These are phyloP conservation scores for Polymixis lichenea DNA, from an alignment of 2,888 invertebrate genomes.

Conservation along the genomic window DNA sequence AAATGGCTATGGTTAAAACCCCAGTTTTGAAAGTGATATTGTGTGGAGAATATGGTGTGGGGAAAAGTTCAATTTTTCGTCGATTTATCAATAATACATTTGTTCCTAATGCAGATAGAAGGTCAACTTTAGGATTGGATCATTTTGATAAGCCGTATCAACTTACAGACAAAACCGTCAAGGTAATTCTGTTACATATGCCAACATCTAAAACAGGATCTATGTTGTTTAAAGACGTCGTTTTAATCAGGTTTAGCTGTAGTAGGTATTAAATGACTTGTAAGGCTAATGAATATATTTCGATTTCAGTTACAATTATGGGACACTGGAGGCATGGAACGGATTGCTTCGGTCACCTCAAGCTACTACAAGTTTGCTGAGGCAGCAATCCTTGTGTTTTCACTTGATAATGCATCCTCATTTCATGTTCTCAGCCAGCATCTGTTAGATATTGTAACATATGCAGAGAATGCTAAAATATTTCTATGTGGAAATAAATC, in stretches of 20 bases:
- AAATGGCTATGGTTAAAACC: constrained; percentile 95
- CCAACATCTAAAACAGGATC: constrained; percentile 11
- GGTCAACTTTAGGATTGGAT: constrained; percentile 97
- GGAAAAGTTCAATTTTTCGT: constrained; percentile 98
- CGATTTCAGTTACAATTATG: constrained; percentile 95
- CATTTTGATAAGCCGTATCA: constrained; percentile 96
- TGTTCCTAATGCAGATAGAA: constrained; percentile 94
- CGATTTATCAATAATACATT: constrained; percentile 97
- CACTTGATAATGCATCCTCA: constrained; percentile 97
- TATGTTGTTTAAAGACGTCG: background rate
- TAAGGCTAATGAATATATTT: constrained; percentile 28
- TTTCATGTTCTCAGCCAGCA: constrained; percentile 98
- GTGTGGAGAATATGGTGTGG: constrained; percentile 98
- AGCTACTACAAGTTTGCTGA: constrained; percentile 99
- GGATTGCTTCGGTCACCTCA: constrained; percentile 98
- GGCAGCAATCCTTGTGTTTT: constrained; percentile 97
- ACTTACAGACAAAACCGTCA: constrained; percentile 94
- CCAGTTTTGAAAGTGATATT: constrained; percentile 98
- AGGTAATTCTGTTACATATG: constrained; percentile 86
- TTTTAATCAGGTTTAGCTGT: constrained; percentile 5
- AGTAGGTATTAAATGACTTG: constrained; percentile 26
- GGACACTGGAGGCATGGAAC: constrained; percentile 99
- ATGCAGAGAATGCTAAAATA: constrained; percentile 98
- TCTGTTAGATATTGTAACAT: constrained; percentile 97
- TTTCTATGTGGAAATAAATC: constrained; percentile 98